phyloP scores from a whole-genome alignment of 2,797 vertebrate genomes.

The Pipistrellus pipistrellus region DNA sequence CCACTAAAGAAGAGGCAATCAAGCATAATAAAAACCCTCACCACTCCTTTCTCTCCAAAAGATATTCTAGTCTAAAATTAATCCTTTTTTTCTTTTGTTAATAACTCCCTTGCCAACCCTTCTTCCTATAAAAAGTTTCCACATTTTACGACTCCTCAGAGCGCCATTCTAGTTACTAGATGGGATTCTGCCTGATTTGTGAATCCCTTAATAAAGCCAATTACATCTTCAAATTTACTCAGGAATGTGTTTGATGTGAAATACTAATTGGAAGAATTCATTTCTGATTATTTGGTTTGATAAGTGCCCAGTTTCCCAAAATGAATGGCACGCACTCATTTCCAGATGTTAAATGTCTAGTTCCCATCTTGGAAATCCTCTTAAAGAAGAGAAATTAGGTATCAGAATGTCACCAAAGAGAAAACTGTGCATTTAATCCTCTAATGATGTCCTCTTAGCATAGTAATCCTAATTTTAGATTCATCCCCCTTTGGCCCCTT shows the following conservation, averaged over 20 bases:
- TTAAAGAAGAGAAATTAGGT: neutral
- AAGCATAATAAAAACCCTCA: neutral
- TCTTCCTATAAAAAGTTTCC: neutral
- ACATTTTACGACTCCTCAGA: neutral
- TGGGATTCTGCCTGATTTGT: neutral
- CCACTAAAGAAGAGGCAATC: neutral
- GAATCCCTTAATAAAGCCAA: neutral
- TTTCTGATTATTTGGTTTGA: constrained; percentile 50
- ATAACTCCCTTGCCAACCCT: neutral
- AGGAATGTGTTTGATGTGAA: constrained; percentile 35
- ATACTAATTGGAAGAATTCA: constrained; percentile 26
- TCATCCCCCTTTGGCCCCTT: neutral
- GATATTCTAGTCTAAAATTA: neutral
- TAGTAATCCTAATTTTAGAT: neutral
- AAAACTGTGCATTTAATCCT: constrained; percentile 10
- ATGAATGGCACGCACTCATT: neutral
- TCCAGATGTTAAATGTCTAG: neutral
- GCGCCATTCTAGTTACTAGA: neutral
- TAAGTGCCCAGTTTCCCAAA: neutral
- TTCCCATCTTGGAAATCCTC: neutral
- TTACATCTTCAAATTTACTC: neutral
- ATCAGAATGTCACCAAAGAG: constrained; percentile 1
- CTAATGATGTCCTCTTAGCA: neutral
- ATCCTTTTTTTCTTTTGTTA: neutral
- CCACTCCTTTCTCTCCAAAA: neutral